A percentile compares a stretch with the other conserved stretches of the same genome.
These are phyloP conservation scores for Myrmecobius fasciatus DNA, from an alignment of 2,113 vertebrate species.

Conservation along the genomic window DNA sequence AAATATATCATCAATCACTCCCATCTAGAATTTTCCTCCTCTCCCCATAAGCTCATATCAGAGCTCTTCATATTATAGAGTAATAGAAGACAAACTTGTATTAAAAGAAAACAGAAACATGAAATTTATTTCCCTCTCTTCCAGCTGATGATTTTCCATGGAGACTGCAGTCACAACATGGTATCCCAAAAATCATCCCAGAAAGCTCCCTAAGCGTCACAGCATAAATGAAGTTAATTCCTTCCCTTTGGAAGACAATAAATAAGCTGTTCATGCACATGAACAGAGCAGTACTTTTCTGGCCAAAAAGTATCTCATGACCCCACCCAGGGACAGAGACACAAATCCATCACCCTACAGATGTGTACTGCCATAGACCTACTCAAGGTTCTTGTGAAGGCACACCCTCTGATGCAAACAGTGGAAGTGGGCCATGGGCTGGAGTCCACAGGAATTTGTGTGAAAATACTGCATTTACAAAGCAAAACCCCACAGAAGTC, in stretches of 20 bases:
- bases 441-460: not conserved
- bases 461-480: not conserved
- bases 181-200: conserved; percentile 29
- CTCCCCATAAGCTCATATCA: conserved; percentile 4
- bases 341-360: not conserved
- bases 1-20: not conserved
- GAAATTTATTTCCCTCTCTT: not conserved
- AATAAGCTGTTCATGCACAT: conserved; percentile 14
- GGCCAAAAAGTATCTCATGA: conserved; percentile 16
- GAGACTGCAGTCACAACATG: not conserved
- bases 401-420: conserved; percentile 42
- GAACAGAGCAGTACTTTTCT: conserved; percentile 55
- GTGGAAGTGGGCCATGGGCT: not conserved
- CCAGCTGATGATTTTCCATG: not conserved
- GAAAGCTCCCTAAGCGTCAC: conserved; percentile 8
- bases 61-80: conserved; percentile 25
- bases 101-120: not conserved
- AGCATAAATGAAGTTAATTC: not conserved
- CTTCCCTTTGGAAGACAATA: not conserved
- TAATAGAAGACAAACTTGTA: not conserved
- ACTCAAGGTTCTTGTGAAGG: not conserved
- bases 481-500: not conserved
- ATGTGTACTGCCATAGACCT: not conserved
- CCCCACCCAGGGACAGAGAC: conserved; percentile 43
- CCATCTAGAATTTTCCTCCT: conserved; percentile 28